Base-by-base conservation (phyloP, 2,888 invertebrate species). In the Frankliniella intonsa region DNA sequence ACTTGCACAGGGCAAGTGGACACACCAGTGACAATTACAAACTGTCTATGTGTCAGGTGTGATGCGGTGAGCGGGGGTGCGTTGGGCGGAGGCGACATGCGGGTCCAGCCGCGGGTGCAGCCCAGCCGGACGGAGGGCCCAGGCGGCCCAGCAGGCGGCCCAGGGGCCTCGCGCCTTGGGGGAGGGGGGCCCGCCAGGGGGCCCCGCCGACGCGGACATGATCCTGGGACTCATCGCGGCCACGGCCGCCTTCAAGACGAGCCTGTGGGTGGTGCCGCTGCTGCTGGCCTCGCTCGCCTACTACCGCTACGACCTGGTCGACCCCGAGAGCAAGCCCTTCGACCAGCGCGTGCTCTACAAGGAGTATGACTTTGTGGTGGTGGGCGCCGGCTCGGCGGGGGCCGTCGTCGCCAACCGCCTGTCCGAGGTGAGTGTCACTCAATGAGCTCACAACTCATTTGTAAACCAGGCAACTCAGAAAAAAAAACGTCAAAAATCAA, bases 321-420 rank as follows among this genome's bases (percentile, higher is more conserved):
- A 96, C 86, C 96, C 96, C 0, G 96, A 96, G 88, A 92, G 94
- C 3, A 91, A 91, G 81, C 92, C 94, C 0, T 89, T 92, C 83
- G 93, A 95, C 86, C 92, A 91, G 84, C 91, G 92, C 83, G 92
- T 91, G 50, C 88, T 93, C 19, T 88, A 89, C 83, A 89, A 89
- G n/a, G 94, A 95, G 86, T 96, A 96, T 87, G 96, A 96, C 87
- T 96, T 96, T 86, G 90, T 96, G 50, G 91, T 96, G 1, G 90
- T 96, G 8, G 96, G 96, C 5, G 95, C 94, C 2, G 97, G 97
- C 0, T 95, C 96, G 0, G 97, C 97, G 0, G 97, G 97, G 0
- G 95, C 96, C 0, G 97, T 97, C 1, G 91, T 97, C 1, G 96
- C 97, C 12, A 95, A 91, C 86, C 90, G 97, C 25, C 88, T 96